Conservation (phyloP, 2,888 invertebrate species). For the Atethmia centrago region DNA sequence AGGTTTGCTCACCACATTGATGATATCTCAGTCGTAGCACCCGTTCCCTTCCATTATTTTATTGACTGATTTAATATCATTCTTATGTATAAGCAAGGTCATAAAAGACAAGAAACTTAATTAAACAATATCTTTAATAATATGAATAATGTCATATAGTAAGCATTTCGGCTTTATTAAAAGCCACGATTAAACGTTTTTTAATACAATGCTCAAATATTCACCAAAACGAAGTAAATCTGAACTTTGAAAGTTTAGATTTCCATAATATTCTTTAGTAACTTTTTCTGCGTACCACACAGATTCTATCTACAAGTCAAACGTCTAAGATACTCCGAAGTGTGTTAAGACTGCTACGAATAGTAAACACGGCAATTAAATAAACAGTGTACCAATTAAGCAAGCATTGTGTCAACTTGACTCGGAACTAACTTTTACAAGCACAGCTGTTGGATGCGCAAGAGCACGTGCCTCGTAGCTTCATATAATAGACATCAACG, state of each 20-base stretch:
- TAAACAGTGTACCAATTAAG: constrained; percentile 60
- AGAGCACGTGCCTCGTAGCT: constrained; percentile 59
- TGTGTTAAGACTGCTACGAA: background rate
- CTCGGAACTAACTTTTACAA: constrained; percentile 50
- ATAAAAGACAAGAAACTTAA: too few relatives aligned
- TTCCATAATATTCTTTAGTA: background rate
- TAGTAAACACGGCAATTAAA: constrained; percentile 51
- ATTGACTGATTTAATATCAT: constrained; percentile 5
- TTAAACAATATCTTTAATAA: background rate
- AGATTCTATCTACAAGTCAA: constrained; percentile 1
- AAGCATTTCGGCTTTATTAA: background rate
- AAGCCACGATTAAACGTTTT: background rate
- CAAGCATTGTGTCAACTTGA: constrained; percentile 61
- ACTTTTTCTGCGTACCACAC: background rate
- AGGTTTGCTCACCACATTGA: background rate
- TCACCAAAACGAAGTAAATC: background rate
- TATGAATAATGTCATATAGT: too few relatives aligned
- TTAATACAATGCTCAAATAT: background rate
- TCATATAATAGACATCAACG: constrained; percentile 79
- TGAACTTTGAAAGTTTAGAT: background rate
- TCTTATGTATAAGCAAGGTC: too few relatives aligned
- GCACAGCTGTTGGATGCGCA: constrained; percentile 51
- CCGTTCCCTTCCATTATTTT: background rate
- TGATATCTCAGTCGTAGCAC: background rate
- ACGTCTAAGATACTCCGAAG: background rate